Conservation (phyloP, 2,113 vertebrate genomes). For the Antennarius striatus region DNA sequence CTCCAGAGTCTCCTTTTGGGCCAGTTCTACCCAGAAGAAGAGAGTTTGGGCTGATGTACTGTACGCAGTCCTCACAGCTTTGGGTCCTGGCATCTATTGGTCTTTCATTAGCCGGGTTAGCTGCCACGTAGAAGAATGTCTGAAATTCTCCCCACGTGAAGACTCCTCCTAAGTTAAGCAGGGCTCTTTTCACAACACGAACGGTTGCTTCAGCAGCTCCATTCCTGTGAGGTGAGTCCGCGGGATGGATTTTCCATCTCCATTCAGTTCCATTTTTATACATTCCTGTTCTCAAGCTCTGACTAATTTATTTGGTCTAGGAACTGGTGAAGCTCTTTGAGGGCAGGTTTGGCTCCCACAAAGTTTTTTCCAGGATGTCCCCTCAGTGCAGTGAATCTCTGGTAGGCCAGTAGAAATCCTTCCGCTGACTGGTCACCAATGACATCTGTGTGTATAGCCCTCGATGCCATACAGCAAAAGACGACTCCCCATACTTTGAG, state of each 20-base stretch:
- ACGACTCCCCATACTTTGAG: constrained; percentile 37
- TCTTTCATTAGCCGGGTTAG: too few species aligned
- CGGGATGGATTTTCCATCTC: not conserved
- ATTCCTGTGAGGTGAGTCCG: constrained; percentile 1
- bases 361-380: not conserved
- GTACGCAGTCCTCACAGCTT: too few species aligned
- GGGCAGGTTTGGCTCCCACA: not conserved
- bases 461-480: constrained; percentile 29
- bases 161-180: constrained; percentile 16
- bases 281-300: not conserved
- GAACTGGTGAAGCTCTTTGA: not conserved
- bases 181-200: constrained; percentile 5
- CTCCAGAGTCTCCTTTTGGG: too few species aligned
- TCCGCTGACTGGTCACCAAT: constrained; percentile 25
- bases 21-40: too few species aligned
- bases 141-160: constrained; percentile 23
- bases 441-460: constrained; percentile 21
- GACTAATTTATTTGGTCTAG: not conserved
- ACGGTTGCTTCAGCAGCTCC: constrained; percentile 1
- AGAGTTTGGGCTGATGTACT: too few species aligned
- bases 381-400: not conserved
- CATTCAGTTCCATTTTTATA: not conserved
- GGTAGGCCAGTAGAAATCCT: constrained; percentile 30
- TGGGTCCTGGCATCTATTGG: too few species aligned
- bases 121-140: not conserved